These are phyloP conservation scores for Drosophila nannoptera DNA, from an alignment of 1,140 invertebrate species.

Conservation along the genomic window DNA sequence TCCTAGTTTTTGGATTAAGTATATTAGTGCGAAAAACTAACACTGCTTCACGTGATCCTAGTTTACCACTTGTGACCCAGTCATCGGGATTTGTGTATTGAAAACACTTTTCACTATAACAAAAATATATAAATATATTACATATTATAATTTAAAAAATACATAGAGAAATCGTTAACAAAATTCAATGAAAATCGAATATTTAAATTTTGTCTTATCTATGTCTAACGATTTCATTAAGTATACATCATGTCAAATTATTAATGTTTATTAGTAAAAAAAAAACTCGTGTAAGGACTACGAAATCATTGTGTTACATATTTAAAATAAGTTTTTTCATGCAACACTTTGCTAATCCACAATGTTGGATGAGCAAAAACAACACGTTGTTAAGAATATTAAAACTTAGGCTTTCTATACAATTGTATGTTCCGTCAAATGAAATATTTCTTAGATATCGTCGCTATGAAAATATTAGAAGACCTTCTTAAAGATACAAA, in stretches of 20 bases:
- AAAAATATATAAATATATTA: not conserved
- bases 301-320: too few relatives aligned
- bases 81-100: slow-evolving; percentile 49
- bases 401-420: too few relatives aligned
- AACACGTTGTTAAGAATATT: too few relatives aligned
- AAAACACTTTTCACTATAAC: slow-evolving; percentile 41
- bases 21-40: slow-evolving; percentile 72
- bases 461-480: not conserved
- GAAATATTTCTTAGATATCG: too few relatives aligned
- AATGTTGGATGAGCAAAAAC: too few relatives aligned
- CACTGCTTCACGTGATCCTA: slow-evolving; percentile 74
- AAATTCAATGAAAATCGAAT: not conserved
- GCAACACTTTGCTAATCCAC: too few relatives aligned
- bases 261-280: too few relatives aligned
- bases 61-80: slow-evolving; percentile 76
- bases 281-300: too few relatives aligned
- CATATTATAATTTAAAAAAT: not conserved
- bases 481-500: not conserved
- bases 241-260: too few relatives aligned
- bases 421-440: too few relatives aligned
- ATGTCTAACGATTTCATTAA: not conserved
- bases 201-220: not conserved
- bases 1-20: slow-evolving; percentile 65
- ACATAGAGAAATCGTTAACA: not conserved
- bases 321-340: too few relatives aligned